A percentile compares a stretch with the other conserved stretches of the same genome.
Evolutionary conservation across 2,888 invertebrate genomes (phyloP).

Genomic region (Brenthis ino): DNA sequence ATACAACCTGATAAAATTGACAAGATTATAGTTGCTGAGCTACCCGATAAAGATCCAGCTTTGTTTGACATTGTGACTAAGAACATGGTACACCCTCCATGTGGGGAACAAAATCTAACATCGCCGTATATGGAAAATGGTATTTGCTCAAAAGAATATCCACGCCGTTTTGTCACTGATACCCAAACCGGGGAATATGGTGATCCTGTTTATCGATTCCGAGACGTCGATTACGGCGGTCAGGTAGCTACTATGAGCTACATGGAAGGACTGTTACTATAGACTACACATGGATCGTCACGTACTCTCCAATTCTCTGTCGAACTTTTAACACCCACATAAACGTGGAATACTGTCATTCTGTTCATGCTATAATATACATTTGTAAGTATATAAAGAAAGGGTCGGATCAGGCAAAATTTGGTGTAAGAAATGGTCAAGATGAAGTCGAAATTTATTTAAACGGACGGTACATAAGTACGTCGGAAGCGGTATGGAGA

Average conservation of each 20-base stretch:
- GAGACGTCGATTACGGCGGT: too few species aligned
- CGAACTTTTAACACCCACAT: constrained; percentile 37
- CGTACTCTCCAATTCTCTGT: constrained; percentile 38
- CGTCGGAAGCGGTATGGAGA: constrained; percentile 31
- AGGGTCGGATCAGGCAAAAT: constrained; percentile 42
- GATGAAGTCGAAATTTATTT: constrained; percentile 33
- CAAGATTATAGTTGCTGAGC: constrained; percentile 1
- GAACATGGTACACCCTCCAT: not conserved
- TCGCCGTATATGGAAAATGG: constrained; percentile 2
- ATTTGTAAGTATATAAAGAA: constrained; percentile 44
- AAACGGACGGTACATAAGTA: constrained; percentile 33
- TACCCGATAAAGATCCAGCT: not conserved
- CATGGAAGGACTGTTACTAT: constrained; percentile 16
- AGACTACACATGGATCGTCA: constrained; percentile 41
- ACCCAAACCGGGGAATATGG: too few species aligned
- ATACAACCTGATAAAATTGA: not conserved
- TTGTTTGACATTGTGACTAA: not conserved
- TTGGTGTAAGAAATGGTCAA: constrained; percentile 28
- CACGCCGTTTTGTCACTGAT: not conserved
- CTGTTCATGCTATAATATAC: constrained; percentile 56
- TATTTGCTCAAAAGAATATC: not conserved
- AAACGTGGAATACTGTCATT: constrained; percentile 55
- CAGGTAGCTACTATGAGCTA: too few species aligned
- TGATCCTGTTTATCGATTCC: too few species aligned
- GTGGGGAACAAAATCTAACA: not conserved